phyloP scores from a whole-genome alignment of 2,888 invertebrate species.

The Ceratothoa steindachneri region DNA sequence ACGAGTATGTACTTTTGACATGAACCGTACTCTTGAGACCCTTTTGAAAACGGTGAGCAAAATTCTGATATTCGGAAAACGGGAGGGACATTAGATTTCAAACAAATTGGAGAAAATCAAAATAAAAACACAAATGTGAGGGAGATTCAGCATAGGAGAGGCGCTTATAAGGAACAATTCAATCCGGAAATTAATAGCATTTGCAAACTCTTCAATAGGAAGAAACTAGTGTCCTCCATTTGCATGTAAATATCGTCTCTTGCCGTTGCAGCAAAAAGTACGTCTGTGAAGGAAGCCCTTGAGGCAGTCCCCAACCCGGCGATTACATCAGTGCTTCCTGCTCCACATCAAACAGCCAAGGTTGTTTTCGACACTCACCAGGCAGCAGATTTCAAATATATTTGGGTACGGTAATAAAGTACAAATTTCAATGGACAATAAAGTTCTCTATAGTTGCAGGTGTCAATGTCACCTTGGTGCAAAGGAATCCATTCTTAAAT shows the following conservation, averaged over 20 bases:
- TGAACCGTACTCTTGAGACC: too few species aligned
- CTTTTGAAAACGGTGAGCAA: too few species aligned
- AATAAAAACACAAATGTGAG: not conserved
- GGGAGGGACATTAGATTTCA: too few species aligned
- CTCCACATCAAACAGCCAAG: slow-evolving; percentile 49
- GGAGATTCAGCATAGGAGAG: not conserved
- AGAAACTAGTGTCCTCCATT: too few species aligned
- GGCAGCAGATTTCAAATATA: slow-evolving; percentile 50
- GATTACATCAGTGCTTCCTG: slow-evolving; percentile 48
- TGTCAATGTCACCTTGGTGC: too few species aligned
- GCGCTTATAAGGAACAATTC: too few species aligned
- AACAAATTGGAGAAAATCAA: too few species aligned
- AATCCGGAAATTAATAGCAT: too few species aligned
- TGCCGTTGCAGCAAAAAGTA: not conserved
- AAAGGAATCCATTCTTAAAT: too few species aligned
- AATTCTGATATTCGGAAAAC: too few species aligned
- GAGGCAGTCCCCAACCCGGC: slow-evolving; percentile 2
- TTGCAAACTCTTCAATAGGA: too few species aligned
- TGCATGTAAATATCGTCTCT: not conserved
- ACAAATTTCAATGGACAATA: not conserved
- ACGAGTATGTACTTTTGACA: not conserved
- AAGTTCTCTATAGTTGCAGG: too few species aligned
- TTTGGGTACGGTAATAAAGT: slow-evolving; percentile 50
- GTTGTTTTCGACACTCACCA: slow-evolving; percentile 50
- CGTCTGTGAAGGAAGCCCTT: not conserved